Evolutionary conservation across 2,888 invertebrate species (phyloP).

Genomic region (Orchesella flavescens): DNA sequence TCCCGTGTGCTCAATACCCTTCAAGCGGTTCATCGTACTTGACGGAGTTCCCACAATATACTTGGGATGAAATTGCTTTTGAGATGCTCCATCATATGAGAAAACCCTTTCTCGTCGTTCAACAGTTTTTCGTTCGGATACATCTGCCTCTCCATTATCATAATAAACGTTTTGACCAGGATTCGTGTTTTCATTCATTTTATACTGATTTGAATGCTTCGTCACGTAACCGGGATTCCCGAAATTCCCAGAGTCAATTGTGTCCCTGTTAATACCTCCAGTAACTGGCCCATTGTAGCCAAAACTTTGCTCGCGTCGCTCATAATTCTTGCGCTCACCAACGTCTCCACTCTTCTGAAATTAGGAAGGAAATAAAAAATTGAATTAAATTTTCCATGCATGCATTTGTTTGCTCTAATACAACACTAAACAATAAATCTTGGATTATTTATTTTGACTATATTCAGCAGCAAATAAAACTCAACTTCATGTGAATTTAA

Average conservation of each 20-base stretch:
- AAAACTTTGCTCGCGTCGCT: slow-evolving; percentile 71
- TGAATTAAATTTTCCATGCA: no score
- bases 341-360: slow-evolving; percentile 70
- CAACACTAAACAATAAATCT: background rate
- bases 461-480: no score
- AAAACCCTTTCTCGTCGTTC: slow-evolving; percentile 70
- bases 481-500: no score
- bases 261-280: slow-evolving; percentile 65
- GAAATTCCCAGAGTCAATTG: slow-evolving; percentile 68
- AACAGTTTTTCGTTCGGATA: slow-evolving; percentile 71
- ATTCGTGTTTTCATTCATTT: slow-evolving; percentile 71
- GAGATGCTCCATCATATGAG: slow-evolving; percentile 71
- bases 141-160: slow-evolving; percentile 71
- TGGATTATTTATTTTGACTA: no score
- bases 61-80: slow-evolving; percentile 72
- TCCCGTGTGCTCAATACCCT: slow-evolving; percentile 71
- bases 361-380: slow-evolving; percentile 10
- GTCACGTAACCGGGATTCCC: slow-evolving; percentile 70
- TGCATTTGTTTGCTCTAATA: background rate
- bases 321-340: slow-evolving; percentile 71
- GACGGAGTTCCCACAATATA: slow-evolving; percentile 71
- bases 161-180: slow-evolving; percentile 70
- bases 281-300: slow-evolving; percentile 70
- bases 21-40: slow-evolving; percentile 70
- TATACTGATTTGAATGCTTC: slow-evolving; percentile 72